Conservation (phyloP, 2,888 invertebrate genomes). For the Hanleya hanleyi region DNA sequence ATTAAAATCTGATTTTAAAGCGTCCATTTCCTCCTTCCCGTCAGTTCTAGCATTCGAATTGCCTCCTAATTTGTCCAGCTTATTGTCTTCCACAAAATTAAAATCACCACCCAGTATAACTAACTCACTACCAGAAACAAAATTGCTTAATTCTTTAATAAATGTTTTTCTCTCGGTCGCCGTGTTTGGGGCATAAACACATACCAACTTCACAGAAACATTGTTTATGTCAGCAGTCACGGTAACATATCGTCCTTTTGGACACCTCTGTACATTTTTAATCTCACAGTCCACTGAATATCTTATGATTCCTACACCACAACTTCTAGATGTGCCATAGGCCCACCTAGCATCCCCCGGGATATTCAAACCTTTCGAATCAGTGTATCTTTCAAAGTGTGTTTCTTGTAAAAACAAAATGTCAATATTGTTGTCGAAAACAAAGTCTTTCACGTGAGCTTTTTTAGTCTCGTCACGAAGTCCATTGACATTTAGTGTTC, state of each 20-base stretch:
- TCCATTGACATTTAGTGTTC: background rate
- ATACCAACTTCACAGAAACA: background rate
- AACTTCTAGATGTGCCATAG: background rate
- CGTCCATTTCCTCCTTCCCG: too few relatives aligned
- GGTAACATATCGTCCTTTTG: background rate
- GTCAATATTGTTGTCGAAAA: background rate
- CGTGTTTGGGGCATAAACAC: background rate
- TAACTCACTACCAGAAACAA: too few relatives aligned
- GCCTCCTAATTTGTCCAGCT: too few relatives aligned
- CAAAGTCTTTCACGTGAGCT: background rate
- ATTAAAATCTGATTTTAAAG: too few relatives aligned
- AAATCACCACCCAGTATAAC: too few relatives aligned
- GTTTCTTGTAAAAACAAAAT: conserved; percentile 3
- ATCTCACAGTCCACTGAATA: background rate
- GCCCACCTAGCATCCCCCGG: background rate
- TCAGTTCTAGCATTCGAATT: too few relatives aligned
- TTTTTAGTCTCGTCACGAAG: background rate
- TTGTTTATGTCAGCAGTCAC: background rate
- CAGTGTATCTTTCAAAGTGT: background rate
- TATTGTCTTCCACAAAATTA: too few relatives aligned
- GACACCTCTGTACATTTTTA: background rate
- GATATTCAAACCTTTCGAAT: background rate
- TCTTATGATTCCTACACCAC: background rate
- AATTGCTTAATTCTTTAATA: too few relatives aligned
- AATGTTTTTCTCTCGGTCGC: too few relatives aligned